phyloP scores from a whole-genome alignment of 2,797 vertebrate species.

The Tragopan temminckii region DNA sequence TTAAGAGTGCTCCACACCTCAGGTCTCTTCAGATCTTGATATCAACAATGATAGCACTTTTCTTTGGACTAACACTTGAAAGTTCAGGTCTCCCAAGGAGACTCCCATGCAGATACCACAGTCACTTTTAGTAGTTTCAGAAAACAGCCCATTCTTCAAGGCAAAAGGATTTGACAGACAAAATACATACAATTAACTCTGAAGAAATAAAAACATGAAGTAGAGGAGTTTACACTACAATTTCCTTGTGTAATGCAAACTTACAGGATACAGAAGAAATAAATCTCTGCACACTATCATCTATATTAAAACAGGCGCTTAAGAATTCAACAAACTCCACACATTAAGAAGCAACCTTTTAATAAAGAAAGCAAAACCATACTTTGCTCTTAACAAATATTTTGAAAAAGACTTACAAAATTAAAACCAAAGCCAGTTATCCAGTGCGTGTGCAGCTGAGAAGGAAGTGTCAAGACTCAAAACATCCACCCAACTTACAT shows the following conservation, averaged over 20 bases:
- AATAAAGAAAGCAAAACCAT: constrained; percentile 63
- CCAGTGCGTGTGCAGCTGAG: constrained; percentile 75
- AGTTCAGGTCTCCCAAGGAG: background rate
- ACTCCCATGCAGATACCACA: background rate
- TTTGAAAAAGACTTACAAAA: constrained; percentile 62
- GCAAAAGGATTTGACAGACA: background rate
- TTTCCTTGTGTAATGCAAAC: constrained; percentile 48
- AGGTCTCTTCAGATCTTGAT: background rate
- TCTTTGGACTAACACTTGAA: background rate
- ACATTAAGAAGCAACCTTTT: constrained; percentile 58
- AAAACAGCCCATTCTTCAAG: constrained; percentile 32
- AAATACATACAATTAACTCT: constrained; percentile 20
- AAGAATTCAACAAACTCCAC: constrained; percentile 33
- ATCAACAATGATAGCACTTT: background rate
- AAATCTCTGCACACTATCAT: constrained; percentile 38
- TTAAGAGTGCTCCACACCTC: background rate
- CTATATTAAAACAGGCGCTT: constrained; percentile 8
- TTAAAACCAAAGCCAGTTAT: constrained; percentile 42
- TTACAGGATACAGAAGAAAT: constrained; percentile 59
- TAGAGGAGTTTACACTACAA: constrained; percentile 31
- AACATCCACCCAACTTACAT: constrained; percentile 76
- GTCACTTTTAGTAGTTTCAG: constrained; percentile 1
- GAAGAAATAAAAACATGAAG: background rate
- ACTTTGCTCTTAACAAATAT: constrained; percentile 56
- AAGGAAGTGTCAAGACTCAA: constrained; percentile 77